Evolutionary conservation across 2,888 invertebrate genomes (phyloP).

Genomic region (Aporophyla nigra): DNA sequence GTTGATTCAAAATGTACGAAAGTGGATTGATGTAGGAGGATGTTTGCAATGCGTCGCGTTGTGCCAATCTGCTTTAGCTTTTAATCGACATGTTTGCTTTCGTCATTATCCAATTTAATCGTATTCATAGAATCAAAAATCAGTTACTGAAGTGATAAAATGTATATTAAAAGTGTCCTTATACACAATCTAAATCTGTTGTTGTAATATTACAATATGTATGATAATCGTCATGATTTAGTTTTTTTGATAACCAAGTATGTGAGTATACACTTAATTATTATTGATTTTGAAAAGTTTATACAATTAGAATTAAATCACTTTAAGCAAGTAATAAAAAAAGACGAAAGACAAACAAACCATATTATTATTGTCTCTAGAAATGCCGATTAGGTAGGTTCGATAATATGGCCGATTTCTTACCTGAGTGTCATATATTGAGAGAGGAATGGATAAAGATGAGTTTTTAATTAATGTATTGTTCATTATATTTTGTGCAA

Average conservation of each 20-base stretch:
- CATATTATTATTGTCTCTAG: neutral
- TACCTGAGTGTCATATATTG: neutral
- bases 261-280: neutral
- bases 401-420: neutral
- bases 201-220: conserved; percentile 10
- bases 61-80: neutral
- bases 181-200: conserved; percentile 40
- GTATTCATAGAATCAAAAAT: conserved; percentile 39
- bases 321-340: neutral
- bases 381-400: neutral
- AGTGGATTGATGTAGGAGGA: neutral
- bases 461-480: neutral
- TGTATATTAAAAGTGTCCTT: conserved; percentile 14
- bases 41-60: neutral
- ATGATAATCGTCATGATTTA: conserved; percentile 34
- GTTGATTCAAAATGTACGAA: conserved; percentile 1
- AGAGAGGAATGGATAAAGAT: neutral
- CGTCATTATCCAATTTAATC: conserved; percentile 36
- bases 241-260: conserved; percentile 31
- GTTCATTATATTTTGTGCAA: neutral
- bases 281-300: neutral
- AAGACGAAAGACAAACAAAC: neutral
- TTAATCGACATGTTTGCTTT: conserved; percentile 11
- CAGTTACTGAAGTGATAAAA: conserved; percentile 40
- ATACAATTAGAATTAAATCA: neutral